Base-by-base conservation (phyloP, 2,888 invertebrate species). In the Phytoseiulus persimilis region DNA sequence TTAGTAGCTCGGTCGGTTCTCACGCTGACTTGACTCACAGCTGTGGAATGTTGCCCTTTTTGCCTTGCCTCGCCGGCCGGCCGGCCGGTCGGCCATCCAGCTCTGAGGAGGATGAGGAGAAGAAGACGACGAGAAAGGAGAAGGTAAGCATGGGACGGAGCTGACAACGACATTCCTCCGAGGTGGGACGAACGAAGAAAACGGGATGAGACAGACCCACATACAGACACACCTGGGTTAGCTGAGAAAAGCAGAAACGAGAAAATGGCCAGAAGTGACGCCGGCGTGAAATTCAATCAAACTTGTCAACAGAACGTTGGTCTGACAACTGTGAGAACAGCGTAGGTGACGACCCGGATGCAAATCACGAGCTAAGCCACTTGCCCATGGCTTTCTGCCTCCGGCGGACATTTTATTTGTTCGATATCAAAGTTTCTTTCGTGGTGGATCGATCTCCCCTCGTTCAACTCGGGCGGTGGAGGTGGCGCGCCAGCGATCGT, bases 11-110 rank as follows among this genome's bases (percentile, higher is more conserved):
- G 87, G 87, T n/a, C 45, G 87, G 87, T 87, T 87, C 87, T 87
- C 87, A 87, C 87, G 87, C 87, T 87, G 32, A 14, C 39, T 87
- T 87, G 87, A 87, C 87, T 87, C 87, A 87, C 32, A 87, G 87
- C 87, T 87, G 87, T 87, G 87, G 87, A 87, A 87, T 87, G 87
- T 33, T 87, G 87, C 87, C n/a, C 31, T 87, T n/a, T 14, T 33
- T 87, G 83, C n/a, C 87, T 9, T 87, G 65, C 65, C 18, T 65
- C 18, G 65, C 65, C 65, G 5, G 65, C 65, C 39, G 39, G 9
- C 39, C 39, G 39, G 39, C 9, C 39, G 39, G 9, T 39, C 39
- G 39, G 39, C 39, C 39, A n/a, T n/a, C n/a, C n/a, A n/a, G n/a
- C n/a, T 46, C 46, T 14, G 46, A 65, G 65, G 28, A 65, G 18